Evolutionary conservation across 2,113 vertebrate species (phyloP).

Genomic region (Plecturocebus donacophilus): DNA sequence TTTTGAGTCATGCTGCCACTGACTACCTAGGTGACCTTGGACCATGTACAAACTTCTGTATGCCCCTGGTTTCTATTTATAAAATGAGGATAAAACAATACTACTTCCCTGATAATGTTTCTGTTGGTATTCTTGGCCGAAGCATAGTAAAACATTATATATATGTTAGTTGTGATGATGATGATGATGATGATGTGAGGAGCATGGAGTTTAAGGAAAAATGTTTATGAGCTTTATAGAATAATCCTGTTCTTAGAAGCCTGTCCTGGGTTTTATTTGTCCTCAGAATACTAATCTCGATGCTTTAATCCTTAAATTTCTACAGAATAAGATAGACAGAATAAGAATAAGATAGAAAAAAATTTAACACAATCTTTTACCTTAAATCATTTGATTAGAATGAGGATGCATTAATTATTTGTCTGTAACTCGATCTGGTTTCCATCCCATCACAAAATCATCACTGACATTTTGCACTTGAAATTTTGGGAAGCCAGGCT

Average conservation of each 20-base stretch:
- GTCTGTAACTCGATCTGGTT: not conserved
- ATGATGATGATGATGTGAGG: not conserved
- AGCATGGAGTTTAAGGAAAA: not conserved
- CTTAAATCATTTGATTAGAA: not conserved
- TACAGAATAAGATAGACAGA: not conserved
- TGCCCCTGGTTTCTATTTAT: not conserved
- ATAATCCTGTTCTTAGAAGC: not conserved
- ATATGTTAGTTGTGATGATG: not conserved
- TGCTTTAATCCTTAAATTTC: not conserved
- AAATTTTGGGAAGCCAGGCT: conserved; percentile 20
- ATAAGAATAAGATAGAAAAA: too few relatives aligned
- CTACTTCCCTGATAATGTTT: not conserved
- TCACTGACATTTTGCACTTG: not conserved
- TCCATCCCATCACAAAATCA: not conserved
- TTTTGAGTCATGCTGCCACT: not conserved
- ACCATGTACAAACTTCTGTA: not conserved
- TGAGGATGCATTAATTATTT: not conserved
- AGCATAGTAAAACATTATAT: accelerated
- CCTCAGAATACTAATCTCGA: not conserved
- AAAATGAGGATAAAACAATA: not conserved
- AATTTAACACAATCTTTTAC: not conserved
- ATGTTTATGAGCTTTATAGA: not conserved
- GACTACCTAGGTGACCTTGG: not conserved
- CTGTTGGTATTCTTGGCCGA: not conserved
- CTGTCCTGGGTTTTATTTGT: not conserved